phyloP scores from a whole-genome alignment of 2,888 invertebrate species.

The Chrysolina haemoptera region DNA sequence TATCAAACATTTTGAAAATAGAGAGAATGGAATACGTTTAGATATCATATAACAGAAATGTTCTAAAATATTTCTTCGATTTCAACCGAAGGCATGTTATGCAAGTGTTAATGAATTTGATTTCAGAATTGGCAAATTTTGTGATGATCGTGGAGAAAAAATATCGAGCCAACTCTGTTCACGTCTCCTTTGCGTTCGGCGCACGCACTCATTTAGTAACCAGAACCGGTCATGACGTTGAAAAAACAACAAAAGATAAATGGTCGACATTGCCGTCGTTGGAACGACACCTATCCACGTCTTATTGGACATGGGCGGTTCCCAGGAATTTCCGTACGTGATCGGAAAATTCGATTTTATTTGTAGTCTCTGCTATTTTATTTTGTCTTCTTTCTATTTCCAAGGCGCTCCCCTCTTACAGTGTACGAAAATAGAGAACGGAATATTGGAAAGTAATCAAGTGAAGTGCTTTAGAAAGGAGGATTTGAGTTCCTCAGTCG shows the following conservation, averaged over 20 bases:
- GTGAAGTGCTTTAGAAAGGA: neutral
- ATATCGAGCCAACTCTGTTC: too few relatives aligned
- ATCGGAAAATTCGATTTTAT: slow-evolving; percentile 30
- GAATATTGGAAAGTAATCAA: neutral
- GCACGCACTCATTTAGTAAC: slow-evolving; percentile 29
- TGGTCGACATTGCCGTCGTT: slow-evolving; percentile 27
- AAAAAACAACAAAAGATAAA: slow-evolving; percentile 33
- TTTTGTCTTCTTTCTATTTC: slow-evolving; percentile 1
- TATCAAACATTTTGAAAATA: too few relatives aligned
- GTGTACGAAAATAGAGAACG: neutral
- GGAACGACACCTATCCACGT: slow-evolving; percentile 23
- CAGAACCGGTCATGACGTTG: slow-evolving; percentile 9
- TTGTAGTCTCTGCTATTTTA: slow-evolving; percentile 1
- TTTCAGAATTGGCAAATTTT: too few relatives aligned
- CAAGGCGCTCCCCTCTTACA: neutral
- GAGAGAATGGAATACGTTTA: too few relatives aligned
- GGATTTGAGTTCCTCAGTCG: neutral
- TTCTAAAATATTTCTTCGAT: too few relatives aligned
- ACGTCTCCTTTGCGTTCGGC: too few relatives aligned
- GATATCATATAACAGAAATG: too few relatives aligned
- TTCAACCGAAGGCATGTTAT: too few relatives aligned
- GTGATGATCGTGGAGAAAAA: too few relatives aligned
- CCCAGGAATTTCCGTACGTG: slow-evolving; percentile 34
- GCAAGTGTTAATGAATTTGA: too few relatives aligned
- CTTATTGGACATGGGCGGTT: slow-evolving; percentile 33